Evolutionary conservation across 2,888 invertebrate genomes (phyloP).

Genomic region (Drosophila niveifrons): DNA sequence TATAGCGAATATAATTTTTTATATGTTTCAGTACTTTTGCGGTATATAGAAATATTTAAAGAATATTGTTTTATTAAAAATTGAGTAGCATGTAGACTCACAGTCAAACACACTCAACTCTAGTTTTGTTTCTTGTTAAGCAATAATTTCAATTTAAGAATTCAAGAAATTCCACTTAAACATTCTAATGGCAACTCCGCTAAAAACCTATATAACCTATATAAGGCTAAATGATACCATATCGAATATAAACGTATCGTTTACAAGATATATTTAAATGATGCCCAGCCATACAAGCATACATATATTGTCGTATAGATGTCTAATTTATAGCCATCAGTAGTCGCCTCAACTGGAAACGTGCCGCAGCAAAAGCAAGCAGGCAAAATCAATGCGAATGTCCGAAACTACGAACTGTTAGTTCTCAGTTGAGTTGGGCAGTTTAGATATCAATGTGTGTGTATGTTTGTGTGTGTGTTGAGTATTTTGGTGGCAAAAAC

Average conservation of each 20-base stretch:
- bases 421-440: background rate
- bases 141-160: too few species aligned
- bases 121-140: too few species aligned
- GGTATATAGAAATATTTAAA: too few species aligned
- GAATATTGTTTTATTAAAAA: too few species aligned
- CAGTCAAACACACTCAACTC: too few species aligned
- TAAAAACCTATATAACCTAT: background rate
- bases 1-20: too few species aligned
- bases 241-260: background rate
- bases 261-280: constrained; percentile 6
- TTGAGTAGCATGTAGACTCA: too few species aligned
- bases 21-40: too few species aligned
- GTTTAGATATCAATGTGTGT: background rate
- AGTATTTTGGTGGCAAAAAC: background rate
- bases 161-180: background rate
- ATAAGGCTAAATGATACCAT: background rate
- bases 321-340: constrained; percentile 22
- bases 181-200: background rate
- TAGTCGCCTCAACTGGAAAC: constrained; percentile 15
- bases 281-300: background rate
- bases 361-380: constrained; percentile 12
- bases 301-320: background rate
- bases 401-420: constrained; percentile 18
- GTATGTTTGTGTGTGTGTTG: background rate
- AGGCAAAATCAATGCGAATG: constrained; percentile 26